Conservation (phyloP, 2,888 invertebrate species). For the Eumacrocentrus americanus region DNA sequence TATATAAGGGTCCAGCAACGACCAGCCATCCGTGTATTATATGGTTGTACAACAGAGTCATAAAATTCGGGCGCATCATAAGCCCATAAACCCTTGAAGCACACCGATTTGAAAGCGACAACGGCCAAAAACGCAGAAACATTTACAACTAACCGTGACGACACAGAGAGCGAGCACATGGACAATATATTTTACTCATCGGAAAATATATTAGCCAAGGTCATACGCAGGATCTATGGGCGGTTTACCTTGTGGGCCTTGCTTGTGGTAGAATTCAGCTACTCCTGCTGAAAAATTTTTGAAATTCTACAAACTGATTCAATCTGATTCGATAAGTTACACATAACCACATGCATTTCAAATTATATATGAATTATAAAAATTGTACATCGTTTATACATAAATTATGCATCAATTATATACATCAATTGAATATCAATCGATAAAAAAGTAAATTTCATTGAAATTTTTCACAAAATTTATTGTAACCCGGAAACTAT, state of each 20-base stretch:
- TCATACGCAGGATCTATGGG: conserved; percentile 31
- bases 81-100: conserved; percentile 21
- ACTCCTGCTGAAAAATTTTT: conserved; percentile 11
- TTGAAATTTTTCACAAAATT: too few species aligned
- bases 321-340: not conserved
- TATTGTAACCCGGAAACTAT: too few species aligned
- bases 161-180: not conserved
- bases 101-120: not conserved
- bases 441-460: too few species aligned
- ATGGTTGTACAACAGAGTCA: not conserved
- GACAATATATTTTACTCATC: not conserved
- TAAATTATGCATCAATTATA: too few species aligned
- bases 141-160: conserved; percentile 12
- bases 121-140: conserved; percentile 1
- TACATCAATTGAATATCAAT: too few species aligned
- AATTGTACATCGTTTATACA: not conserved
- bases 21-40: not conserved
- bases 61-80: conserved; percentile 16
- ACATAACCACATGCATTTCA: not conserved
- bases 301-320: not conserved
- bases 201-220: conserved; percentile 36
- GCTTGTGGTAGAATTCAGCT: conserved; percentile 43
- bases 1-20: too few species aligned
- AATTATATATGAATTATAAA: not conserved
- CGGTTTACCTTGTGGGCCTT: conserved; percentile 46